phyloP scores from a whole-genome alignment of 37 sponge, comb jelly and placozoan genomes.

The Agelas oroides region DNA sequence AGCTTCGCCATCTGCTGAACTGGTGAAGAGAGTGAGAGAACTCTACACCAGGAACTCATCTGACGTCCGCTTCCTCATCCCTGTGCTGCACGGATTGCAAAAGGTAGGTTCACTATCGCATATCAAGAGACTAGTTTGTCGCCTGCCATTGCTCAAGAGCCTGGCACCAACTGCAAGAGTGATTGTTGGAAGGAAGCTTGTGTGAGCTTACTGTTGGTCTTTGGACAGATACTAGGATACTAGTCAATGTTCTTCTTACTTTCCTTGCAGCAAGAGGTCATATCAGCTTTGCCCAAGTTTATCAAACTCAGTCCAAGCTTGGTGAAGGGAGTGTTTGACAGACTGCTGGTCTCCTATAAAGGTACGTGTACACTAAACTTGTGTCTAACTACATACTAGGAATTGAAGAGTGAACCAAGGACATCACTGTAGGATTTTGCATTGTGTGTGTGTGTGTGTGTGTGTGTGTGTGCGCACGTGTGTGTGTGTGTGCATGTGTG shows the following conservation, averaged over 20 bases:
- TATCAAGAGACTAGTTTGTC: too few relatives aligned
- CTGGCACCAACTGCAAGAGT: too few relatives aligned
- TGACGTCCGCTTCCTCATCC: conserved; percentile 95
- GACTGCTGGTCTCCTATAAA: conserved; percentile 77
- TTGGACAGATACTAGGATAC: too few relatives aligned
- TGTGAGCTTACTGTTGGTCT: too few relatives aligned
- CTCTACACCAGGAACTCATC: conserved; percentile 78
- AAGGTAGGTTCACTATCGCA: too few relatives aligned
- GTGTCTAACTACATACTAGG: neutral
- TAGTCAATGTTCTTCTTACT: too few relatives aligned
- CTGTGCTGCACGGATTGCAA: conserved; percentile 92
- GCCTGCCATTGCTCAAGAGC: too few relatives aligned
- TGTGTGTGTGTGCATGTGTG: neutral
- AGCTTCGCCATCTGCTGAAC: conserved; percentile 84
- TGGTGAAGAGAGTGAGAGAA: conserved; percentile 83
- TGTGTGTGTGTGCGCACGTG: neutral
- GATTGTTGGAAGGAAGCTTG: too few relatives aligned
- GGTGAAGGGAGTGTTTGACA: conserved; percentile 88
- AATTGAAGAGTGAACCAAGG: too few relatives aligned
- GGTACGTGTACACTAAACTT: conserved; percentile 21
- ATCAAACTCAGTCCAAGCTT: conserved; percentile 85
- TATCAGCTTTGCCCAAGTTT: conserved; percentile 89
- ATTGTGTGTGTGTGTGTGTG: too few relatives aligned
- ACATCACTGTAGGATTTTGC: too few relatives aligned
- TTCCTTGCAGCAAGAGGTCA: conserved; percentile 76